Percentiles rank a stretch among this genome's conserved stretches.
Conservation (phyloP, 2,113 vertebrate genomes). For the Girardinichthys multiradiatus region DNA sequence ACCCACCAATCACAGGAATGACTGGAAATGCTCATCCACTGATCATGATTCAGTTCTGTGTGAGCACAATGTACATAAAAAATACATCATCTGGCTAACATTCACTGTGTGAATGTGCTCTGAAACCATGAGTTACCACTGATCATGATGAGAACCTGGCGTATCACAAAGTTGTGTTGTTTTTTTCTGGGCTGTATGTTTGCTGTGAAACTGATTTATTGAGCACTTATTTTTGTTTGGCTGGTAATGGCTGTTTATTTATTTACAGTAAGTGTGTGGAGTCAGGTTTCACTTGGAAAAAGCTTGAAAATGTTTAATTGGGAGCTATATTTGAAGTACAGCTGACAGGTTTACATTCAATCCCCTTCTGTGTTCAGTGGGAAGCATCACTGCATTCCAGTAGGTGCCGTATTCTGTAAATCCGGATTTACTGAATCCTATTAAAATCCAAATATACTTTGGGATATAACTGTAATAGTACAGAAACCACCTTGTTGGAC, state of each 20-base stretch:
- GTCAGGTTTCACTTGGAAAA: not conserved
- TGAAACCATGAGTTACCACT: conserved; percentile 8
- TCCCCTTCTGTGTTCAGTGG: not conserved
- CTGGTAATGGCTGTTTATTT: not conserved
- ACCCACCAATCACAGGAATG: conserved; percentile 57
- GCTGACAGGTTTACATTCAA: not conserved
- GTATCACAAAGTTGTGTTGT: not conserved
- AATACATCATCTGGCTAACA: conserved; percentile 12
- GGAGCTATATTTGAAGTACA: no score
- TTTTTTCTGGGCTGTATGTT: conserved; percentile 8
- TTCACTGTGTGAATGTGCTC: conserved; percentile 4
- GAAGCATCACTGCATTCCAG: not conserved
- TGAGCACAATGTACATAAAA: conserved; percentile 5
- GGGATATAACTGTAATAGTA: not conserved
- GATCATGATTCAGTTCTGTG: conserved; percentile 29
- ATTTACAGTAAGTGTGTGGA: no score
- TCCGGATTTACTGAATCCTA: not conserved
- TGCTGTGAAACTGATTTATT: not conserved
- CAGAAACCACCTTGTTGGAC: not conserved
- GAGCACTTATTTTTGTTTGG: not conserved
- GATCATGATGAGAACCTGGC: conserved; percentile 14
- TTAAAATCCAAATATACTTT: not conserved
- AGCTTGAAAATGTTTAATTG: no score
- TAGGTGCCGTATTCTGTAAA: not conserved
- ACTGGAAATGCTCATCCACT: conserved; percentile 61